Base-by-base conservation (phyloP, 2,113 vertebrate genomes). In the Trogon melanurus region DNA sequence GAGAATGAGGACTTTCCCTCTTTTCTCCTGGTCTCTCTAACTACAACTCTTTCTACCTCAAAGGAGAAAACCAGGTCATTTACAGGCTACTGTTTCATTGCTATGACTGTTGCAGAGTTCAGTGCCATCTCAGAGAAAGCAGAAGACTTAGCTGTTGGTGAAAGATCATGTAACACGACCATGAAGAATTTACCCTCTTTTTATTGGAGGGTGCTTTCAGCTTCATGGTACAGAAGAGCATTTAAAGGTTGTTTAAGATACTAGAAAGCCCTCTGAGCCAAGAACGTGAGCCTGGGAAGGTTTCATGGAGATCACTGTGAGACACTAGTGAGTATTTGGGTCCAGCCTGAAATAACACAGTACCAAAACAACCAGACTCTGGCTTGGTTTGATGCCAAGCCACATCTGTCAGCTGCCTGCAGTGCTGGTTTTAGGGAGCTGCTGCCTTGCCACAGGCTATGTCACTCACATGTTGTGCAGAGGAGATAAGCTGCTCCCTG, bases 401-500 rank as follows among this genome's bases (percentile, higher is more conserved):
- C 36, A 26, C 57, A 19, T 67, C 18, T 45, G 44, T 4, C 26
- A 21, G 48, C 32, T 71, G 75, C 53, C 66, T 30, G 23, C 36
- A 44, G 50, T 5, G 29, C 16, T 10, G 45, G 5, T 15, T 87
- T 83, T 20, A 0, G 19, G 45, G 22, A 79, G 50, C 64, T 64
- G 34, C 44, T 57, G 22, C 47, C 45, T 66, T 2, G 1, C 56
- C 56, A 41, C 26, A 5, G 18, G 23, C 48, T 38, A 9, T 7
- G 23, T 32, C 60, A 12, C 4, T 32, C 60, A 12, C 4, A 1
- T 16, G 34, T 9, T 21, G 23, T 0, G 0, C 1, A 2, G 26
- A 18, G 32, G 6, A 67, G 32, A 74, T 10, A 47, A 62, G 29
- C 14, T 58, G 45, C 21, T 70, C n/a, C 9, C 15, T 30, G 41